Evolutionary conservation across 2,888 invertebrate genomes (phyloP), one percentile per base, ranked within the genome.

Genomic region (Dryadula phaetusa): DNA sequence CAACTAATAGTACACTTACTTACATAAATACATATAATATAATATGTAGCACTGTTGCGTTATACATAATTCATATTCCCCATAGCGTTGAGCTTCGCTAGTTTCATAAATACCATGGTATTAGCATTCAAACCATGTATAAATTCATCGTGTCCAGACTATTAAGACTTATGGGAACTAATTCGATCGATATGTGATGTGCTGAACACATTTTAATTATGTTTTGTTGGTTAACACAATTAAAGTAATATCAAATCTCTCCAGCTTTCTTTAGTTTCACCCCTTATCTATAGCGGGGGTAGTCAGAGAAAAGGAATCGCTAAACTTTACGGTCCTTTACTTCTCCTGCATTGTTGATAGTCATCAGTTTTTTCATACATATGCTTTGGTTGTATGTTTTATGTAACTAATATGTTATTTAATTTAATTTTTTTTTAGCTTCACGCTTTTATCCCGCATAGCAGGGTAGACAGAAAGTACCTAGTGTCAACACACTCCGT

Each of bases 81-180:
- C 49, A 49, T 49, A 25, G 37, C 37, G 20, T 54, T 20, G 7
- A 20, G 14, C 34, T 22, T 37, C n/a, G 7, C 20, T 32, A 20
- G 25, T 25, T 56, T 40, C 40, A 40, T 56, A 56, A 40, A 40
- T 56, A 22, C 56, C 40, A 40, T 40, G 8, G 3, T 25, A 56
- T 56, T 56, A 56, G 10, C 16, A 56, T 56, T 56, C 56, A 16
- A 25, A 16, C 37, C 40, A 40, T 56, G 56, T 40, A 56, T 37
- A 37, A 56, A 56, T 40, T n/a, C 49, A 40, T 56, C 56, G 56
- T 56, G 56, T 40, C 40, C 56, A 3, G 40, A 40, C 56, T 56
- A 16, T 56, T 5, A 40, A 56, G 25, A 40, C 20, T 40, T 22
- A 56, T 56, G 40, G 0, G 56, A 40, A 25, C 40, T 10, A 56